Conservation (phyloP, 2,888 invertebrate genomes). For the Eledone cirrhosa region DNA sequence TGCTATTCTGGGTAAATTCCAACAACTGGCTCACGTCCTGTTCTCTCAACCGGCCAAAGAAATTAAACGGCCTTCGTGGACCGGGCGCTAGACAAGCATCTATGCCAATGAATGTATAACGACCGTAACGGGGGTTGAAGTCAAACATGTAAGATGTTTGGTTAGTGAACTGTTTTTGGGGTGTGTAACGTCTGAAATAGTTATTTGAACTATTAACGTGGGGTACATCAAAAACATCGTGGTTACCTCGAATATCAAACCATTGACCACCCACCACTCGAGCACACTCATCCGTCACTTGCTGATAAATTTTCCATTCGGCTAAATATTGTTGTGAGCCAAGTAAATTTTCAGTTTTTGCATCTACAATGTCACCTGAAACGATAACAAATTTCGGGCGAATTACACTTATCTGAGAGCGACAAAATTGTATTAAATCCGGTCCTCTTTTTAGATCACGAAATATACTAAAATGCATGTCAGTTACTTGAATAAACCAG, state of each 20-base stretch:
- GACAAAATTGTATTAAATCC: slow-evolving; percentile 83
- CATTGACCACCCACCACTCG: slow-evolving; percentile 74
- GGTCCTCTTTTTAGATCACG: slow-evolving; percentile 78
- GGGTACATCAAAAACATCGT: slow-evolving; percentile 89
- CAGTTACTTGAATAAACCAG: slow-evolving; percentile 66
- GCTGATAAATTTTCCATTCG: slow-evolving; percentile 84
- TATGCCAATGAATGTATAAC: slow-evolving; percentile 83
- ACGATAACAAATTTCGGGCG: slow-evolving; percentile 82
- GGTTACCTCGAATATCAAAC: slow-evolving; percentile 91
- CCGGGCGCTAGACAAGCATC: slow-evolving; percentile 90
- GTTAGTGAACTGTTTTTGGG: slow-evolving; percentile 76
- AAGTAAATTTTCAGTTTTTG: slow-evolving; percentile 80
- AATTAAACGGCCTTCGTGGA: slow-evolving; percentile 87
- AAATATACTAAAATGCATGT: slow-evolving; percentile 88
- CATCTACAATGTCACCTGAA: slow-evolving; percentile 89
- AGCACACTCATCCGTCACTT: slow-evolving; percentile 74
- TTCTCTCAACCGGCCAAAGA: slow-evolving; percentile 75
- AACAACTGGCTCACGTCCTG: slow-evolving; percentile 68
- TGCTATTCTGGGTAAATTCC: slow-evolving; percentile 66
- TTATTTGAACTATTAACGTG: slow-evolving; percentile 77
- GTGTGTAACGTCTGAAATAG: slow-evolving; percentile 80
- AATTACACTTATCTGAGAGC: slow-evolving; percentile 77
- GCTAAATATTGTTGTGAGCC: slow-evolving; percentile 82
- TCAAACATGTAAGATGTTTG: slow-evolving; percentile 79
- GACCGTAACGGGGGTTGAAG: slow-evolving; percentile 66